Evolutionary conservation across 2,888 invertebrate genomes (phyloP).

Genomic region (Aricia artaxerxes): DNA sequence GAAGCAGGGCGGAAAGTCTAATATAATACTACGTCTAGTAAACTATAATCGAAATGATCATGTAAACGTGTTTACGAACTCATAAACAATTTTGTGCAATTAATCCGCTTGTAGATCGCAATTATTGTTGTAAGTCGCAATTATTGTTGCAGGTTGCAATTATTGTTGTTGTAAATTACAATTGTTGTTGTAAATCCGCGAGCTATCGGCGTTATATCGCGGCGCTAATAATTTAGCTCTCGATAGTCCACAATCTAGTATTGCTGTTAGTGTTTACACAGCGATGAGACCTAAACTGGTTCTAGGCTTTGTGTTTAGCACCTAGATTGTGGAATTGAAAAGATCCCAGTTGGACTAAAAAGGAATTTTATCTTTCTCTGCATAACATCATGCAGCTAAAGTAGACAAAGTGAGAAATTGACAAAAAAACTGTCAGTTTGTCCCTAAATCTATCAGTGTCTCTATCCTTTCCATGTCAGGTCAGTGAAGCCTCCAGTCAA

Average conservation of each 20-base stretch:
- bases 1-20: no score
- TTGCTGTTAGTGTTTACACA: slow-evolving; percentile 25
- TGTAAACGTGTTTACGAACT: slow-evolving; percentile 1
- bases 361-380: neutral
- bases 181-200: slow-evolving; percentile 64
- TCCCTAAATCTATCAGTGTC: no score
- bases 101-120: slow-evolving; percentile 21
- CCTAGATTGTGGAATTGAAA: neutral
- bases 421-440: no score
- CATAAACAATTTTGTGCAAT: slow-evolving; percentile 25
- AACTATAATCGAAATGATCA: neutral
- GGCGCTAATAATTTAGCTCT: slow-evolving; percentile 30
- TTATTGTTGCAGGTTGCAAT: slow-evolving; percentile 23
- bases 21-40: no score
- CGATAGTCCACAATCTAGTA: slow-evolving; percentile 7
- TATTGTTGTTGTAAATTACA: slow-evolving; percentile 24
- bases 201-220: slow-evolving; percentile 41
- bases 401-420: no score
- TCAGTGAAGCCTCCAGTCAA: no score
- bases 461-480: no score
- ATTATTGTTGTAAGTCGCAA: slow-evolving; percentile 59
- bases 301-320: neutral
- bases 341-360: neutral
- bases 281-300: slow-evolving; percentile 15
- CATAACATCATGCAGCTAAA: no score